Evolutionary conservation across 2,888 invertebrate genomes (phyloP), one percentile per base, ranked within the genome.

Genomic region (Plagodis pulveraria): DNA sequence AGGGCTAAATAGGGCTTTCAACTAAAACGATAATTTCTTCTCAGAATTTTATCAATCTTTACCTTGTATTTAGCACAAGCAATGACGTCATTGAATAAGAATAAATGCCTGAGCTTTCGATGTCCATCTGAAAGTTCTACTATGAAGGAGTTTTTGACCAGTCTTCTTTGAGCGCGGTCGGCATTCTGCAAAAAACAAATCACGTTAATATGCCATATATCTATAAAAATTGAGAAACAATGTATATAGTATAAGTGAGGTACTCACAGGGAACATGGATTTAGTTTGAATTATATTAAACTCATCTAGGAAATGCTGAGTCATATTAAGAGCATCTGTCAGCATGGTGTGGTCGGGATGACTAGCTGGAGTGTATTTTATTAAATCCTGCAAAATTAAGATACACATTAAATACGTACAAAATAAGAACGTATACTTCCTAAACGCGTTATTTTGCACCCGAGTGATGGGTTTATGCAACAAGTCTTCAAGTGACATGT

Each of bases 41-140:
- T 22, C 2, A 22, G 22, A 22, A 22, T 36, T 2, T 36, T 40
- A 42, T 4, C 10, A 12, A 11, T 67, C 62, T 63, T 78, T 80
- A 94, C 95, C 94, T 98, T 98, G 79, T 98, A 97, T 93, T 97
- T 99, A 74, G 98, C 98, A 91, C 98, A 98, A 54, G 98, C 98
- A 71, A 99, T 96, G 50, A 98, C 97, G 84, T 99, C 98, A 79
- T 98, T 98, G 85, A 99, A 99, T 12, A 99, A 94, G 88, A 99
- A 98, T 66, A 99, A 92, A 93, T 98, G 98, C 62, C 98, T 94
- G 66, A 99, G 88, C 89, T 99, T 98, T 60, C 98, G 94, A 85
- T 97, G 96, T 9, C 96, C 96, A 79, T 98, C 98, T 5, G 97
- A 96, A 56, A 97, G 93, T 87, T 99, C 98, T 32, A 99, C 98